Conservation (phyloP, 2,888 invertebrate genomes). For the Alcis repandata region DNA sequence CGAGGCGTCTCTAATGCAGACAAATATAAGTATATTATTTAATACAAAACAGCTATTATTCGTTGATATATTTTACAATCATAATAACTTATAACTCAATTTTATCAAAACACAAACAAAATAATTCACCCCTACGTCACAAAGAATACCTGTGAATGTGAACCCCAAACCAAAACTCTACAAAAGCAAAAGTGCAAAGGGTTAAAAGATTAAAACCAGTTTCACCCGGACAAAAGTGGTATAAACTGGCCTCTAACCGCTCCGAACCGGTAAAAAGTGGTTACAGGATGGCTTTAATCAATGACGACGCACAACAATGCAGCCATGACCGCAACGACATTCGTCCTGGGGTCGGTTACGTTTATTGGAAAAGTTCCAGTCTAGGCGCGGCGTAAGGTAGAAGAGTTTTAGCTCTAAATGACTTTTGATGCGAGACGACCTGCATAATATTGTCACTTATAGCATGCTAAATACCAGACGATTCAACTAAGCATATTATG, state of each 20-base stretch:
- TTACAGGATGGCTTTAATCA: slow-evolving; percentile 61
- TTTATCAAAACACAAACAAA: not conserved
- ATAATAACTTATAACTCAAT: not conserved
- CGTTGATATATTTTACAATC: too few relatives aligned
- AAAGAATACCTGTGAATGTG: slow-evolving; percentile 51
- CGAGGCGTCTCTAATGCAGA: too few relatives aligned
- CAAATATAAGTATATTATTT: too few relatives aligned
- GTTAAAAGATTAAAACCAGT: slow-evolving; percentile 68
- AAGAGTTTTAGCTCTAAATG: slow-evolving; percentile 29
- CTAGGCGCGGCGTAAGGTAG: slow-evolving; percentile 53
- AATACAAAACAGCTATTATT: too few relatives aligned
- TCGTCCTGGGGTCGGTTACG: slow-evolving; percentile 67
- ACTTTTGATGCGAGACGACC: not conserved
- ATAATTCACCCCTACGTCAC: not conserved
- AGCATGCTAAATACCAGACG: too few relatives aligned
- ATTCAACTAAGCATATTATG: too few relatives aligned
- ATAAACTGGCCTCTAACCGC: slow-evolving; percentile 19
- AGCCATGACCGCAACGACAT: slow-evolving; percentile 71
- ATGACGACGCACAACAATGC: slow-evolving; percentile 72
- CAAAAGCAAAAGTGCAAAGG: slow-evolving; percentile 56
- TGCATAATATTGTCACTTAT: too few relatives aligned
- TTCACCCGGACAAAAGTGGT: slow-evolving; percentile 29
- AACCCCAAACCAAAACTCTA: slow-evolving; percentile 48
- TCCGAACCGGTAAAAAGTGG: slow-evolving; percentile 53
- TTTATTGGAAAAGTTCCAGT: slow-evolving; percentile 83